Evolutionary conservation across 2,888 invertebrate genomes (phyloP).

Genomic region (Rhagonycha fulva): DNA sequence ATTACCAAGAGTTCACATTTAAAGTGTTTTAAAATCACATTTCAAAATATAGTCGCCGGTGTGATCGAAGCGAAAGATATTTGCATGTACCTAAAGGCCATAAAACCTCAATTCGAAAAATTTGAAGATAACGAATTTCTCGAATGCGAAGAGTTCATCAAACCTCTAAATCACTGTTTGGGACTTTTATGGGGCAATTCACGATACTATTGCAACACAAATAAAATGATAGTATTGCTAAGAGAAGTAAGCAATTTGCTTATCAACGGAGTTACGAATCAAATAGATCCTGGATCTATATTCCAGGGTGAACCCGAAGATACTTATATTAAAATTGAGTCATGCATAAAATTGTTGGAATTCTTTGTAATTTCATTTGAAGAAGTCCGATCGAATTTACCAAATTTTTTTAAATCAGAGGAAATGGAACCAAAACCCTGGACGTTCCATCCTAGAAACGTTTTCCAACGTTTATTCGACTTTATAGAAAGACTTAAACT

Average conservation of each 20-base stretch:
- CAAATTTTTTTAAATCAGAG: conserved; percentile 52
- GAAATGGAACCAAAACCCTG: conserved; percentile 68
- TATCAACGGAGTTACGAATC: conserved; percentile 73
- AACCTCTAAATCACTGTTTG: conserved; percentile 77
- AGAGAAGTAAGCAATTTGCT: conserved; percentile 81
- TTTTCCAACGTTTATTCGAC: conserved; percentile 69
- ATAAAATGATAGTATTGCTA: conserved; percentile 71
- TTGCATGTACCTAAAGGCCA: conserved; percentile 74
- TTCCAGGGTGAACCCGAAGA: conserved; percentile 78
- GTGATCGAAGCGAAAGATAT: conserved; percentile 86
- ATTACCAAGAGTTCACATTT: conserved; percentile 80
- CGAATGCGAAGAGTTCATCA: conserved; percentile 63
- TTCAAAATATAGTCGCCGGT: conserved; percentile 77
- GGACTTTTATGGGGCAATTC: conserved; percentile 87
- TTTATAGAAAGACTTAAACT: conserved; percentile 68
- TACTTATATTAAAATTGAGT: conserved; percentile 43
- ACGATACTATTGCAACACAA: conserved; percentile 54
- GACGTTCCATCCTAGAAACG: conserved; percentile 74
- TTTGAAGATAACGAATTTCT: conserved; percentile 73
- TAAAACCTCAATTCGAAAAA: conserved; percentile 70
- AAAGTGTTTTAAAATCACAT: conserved; percentile 74
- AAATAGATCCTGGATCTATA: conserved; percentile 77
- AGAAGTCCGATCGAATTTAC: conserved; percentile 56
- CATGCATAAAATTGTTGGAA: conserved; percentile 43
- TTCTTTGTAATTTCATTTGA: conserved; percentile 53